Evolutionary conservation across 2,113 vertebrate genomes (phyloP).

Genomic region (Stegastes partitus): DNA sequence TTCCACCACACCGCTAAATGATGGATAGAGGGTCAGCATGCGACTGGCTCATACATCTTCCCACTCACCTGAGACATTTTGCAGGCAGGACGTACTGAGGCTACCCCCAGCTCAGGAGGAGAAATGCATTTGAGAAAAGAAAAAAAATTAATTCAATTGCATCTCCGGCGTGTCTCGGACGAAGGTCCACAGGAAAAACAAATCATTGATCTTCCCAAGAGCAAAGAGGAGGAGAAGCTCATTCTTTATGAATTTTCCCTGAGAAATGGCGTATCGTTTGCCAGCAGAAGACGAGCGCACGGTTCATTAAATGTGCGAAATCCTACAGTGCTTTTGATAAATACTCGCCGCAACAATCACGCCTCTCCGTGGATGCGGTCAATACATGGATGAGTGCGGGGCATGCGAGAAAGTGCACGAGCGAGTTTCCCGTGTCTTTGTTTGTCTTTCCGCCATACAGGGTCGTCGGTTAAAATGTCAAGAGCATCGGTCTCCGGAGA

Average conservation of each 20-base stretch:
- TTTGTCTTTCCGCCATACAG: conserved; percentile 52
- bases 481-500: conserved; percentile 60
- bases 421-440: conserved; percentile 48
- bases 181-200: conserved; percentile 42
- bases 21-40: conserved; percentile 19
- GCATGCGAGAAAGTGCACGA: background rate
- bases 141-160: conserved; percentile 54
- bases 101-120: conserved; percentile 3
- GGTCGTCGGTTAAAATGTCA: conserved; percentile 71
- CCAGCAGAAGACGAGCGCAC: conserved; percentile 8
- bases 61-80: conserved; percentile 17
- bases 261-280: conserved; percentile 23
- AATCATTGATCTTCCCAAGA: conserved; percentile 60
- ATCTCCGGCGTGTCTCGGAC: conserved; percentile 37
- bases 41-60: conserved; percentile 4
- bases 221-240: conserved; percentile 35
- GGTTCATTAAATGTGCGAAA: conserved; percentile 49
- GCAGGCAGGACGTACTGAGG: conserved; percentile 13
- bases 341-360: background rate
- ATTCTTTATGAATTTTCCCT: conserved; percentile 28
- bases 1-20: conserved; percentile 9
- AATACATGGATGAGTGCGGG: background rate
- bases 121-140: conserved; percentile 38
- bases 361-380: background rate
- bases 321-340: conserved; percentile 19